These are phyloP conservation scores for Batillaria attramentaria DNA, from an alignment of 1,140 invertebrate genomes.

Conservation along the genomic window DNA sequence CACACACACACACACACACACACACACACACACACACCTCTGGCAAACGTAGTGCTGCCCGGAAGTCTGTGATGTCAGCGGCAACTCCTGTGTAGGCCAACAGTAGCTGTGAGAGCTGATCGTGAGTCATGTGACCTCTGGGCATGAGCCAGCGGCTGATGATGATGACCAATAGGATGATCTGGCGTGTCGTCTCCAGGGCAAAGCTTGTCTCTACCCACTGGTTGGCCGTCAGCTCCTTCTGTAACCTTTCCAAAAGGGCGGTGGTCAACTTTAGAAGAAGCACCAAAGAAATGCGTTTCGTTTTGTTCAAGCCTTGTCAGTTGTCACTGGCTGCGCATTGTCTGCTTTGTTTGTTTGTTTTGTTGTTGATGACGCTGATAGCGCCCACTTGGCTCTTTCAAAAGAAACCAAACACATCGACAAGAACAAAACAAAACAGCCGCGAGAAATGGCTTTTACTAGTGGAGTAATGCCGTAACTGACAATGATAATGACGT, in stretches of 20 bases:
- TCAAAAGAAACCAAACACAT: background rate
- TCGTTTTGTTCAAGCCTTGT: background rate
- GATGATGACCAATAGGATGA: conserved; percentile 88
- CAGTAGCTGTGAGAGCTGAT: conserved; percentile 90
- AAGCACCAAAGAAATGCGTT: no score
- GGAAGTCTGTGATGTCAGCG: conserved; percentile 95
- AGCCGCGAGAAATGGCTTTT: no score
- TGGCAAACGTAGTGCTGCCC: conserved; percentile 76
- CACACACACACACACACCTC: no score
- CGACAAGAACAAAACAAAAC: no score
- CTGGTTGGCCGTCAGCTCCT: conserved; percentile 19
- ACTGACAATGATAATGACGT: no score
- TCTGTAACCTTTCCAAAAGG: conserved; percentile 11
- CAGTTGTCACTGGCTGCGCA: no score
- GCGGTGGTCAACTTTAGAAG: background rate
- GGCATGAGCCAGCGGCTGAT: conserved; percentile 89
- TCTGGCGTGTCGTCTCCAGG: conserved; percentile 81
- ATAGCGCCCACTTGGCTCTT: background rate
- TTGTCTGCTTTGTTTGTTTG: no score
- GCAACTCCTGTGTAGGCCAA: conserved; percentile 84
- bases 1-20: no score
- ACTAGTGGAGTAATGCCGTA: no score
- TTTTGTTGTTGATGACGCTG: background rate
- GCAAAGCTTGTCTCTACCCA: conserved; percentile 33
- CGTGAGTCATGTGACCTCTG: conserved; percentile 86